Percentiles rank a stretch among this genome's conserved stretches.
These are phyloP conservation scores for Mesopsocus fuscifrons DNA, from an alignment of 2,888 invertebrate species.

Conservation along the genomic window DNA sequence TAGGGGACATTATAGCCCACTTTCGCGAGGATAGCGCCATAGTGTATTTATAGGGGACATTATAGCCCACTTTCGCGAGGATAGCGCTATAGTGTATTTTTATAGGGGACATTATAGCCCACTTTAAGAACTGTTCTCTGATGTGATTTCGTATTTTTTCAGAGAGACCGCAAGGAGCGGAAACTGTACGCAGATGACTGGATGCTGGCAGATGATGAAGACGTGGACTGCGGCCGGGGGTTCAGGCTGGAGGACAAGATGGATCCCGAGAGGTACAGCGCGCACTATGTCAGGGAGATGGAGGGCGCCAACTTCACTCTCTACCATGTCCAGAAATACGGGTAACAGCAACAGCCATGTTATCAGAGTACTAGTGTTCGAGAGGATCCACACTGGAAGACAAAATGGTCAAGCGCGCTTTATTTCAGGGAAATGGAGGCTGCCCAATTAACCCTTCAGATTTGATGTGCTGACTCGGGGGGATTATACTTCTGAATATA, in stretches of 20 bases:
- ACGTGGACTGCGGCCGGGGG: constrained; percentile 65
- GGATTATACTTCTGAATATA: too few species aligned
- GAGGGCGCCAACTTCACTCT: constrained; percentile 35
- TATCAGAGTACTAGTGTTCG: not conserved
- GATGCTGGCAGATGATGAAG: constrained; percentile 72
- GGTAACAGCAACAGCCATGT: constrained; percentile 2
- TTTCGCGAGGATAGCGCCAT: too few species aligned
- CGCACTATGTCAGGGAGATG: constrained; percentile 71
- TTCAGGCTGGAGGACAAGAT: constrained; percentile 88
- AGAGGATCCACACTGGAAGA: too few species aligned
- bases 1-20: too few species aligned
- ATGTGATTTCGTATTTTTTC: constrained; percentile 21
- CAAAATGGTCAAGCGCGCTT: too few species aligned
- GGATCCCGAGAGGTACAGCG: constrained; percentile 54
- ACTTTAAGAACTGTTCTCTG: too few species aligned
- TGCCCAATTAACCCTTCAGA: not conserved
- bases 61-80: too few species aligned
- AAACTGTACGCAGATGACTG: constrained; percentile 89
- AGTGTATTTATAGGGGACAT: too few species aligned
- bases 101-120: too few species aligned
- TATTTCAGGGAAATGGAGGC: not conserved
- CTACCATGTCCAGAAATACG: not conserved
- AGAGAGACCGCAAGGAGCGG: constrained; percentile 81
- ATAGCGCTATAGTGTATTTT: too few species aligned
- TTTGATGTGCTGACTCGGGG: too few species aligned